Base-by-base conservation (phyloP, 2,888 invertebrate species). In the Clunio marinus region DNA sequence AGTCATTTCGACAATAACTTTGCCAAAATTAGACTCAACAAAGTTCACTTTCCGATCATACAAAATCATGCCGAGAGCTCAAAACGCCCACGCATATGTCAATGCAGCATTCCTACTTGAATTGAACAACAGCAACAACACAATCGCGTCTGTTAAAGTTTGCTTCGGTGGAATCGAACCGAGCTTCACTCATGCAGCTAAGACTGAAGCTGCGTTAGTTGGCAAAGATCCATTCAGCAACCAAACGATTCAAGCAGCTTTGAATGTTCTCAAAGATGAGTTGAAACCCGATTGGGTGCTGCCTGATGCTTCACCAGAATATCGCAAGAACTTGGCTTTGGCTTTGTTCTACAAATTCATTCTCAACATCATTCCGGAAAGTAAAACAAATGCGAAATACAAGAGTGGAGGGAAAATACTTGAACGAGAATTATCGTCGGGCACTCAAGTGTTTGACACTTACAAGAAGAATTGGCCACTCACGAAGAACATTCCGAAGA, bases 301-400 rank as follows among this genome's bases (percentile, higher is more conserved):
- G 0, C 87, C 88, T 0, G 88, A 90, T 73, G 84, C 88, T 0
- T 83, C 85, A 0, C 85, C 88, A 0, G 80, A 79, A 41, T 92
- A 87, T 73, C 83, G 91, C 25, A 87, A 85, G 73, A 81, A 81
- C 10, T 78, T 94, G 7, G 88, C 92, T 0, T 80, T 88, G 69
- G 83, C 87, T 3, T 78, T 94, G n/a, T 86, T 93, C 74, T 94
- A 92, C 76, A 93, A 92, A 83, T 83, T 80, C 68, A 74, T 87
- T 32, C 73, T 89, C 35, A 81, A 80, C 65, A 76, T 85, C 17
- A 81, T 84, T 28, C 84, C 86, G 0, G 73, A 76, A 7, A 77
- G 80, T 2, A 79, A 76, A 72, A 71, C 86, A 0, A 77, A 81
- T 51, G 72, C 79, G 1, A 81, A 77, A 70, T 78, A 82, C 41